phyloP scores from a whole-genome alignment of 2,888 invertebrate genomes.

The Xylota sylvarum region DNA sequence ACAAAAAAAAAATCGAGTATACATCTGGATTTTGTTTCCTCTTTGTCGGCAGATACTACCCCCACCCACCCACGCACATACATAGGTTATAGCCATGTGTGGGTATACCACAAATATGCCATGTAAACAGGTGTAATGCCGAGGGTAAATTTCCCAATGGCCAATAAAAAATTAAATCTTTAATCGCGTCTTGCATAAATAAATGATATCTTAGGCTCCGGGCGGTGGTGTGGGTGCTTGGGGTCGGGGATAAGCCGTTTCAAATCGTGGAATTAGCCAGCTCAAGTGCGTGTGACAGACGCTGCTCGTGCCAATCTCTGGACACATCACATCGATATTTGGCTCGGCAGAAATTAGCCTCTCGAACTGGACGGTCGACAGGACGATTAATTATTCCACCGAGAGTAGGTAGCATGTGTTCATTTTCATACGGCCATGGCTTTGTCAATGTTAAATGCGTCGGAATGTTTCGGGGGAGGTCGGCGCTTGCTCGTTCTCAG shows the following conservation, averaged over 20 bases:
- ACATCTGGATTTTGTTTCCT: constrained; percentile 8
- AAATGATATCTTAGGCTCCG: constrained; percentile 7
- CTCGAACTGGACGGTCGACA: constrained; percentile 2
- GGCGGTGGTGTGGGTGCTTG: background rate
- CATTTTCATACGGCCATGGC: constrained; percentile 24
- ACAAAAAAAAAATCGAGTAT: constrained; percentile 2
- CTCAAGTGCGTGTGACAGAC: constrained; percentile 38
- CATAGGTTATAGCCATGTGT: background rate
- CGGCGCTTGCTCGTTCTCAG: constrained; percentile 19
- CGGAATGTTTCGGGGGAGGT: constrained; percentile 7
- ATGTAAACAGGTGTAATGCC: constrained; percentile 51
- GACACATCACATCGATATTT: background rate
- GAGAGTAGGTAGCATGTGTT: constrained; percentile 40
- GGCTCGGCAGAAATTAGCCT: constrained; percentile 9
- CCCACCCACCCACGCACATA: background rate
- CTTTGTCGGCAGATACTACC: background rate
- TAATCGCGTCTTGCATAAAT: constrained; percentile 48
- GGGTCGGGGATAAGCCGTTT: background rate
- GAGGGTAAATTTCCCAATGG: constrained; percentile 42
- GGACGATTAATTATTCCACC: constrained; percentile 62
- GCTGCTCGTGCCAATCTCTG: constrained; percentile 16
- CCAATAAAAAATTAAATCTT: constrained; percentile 58
- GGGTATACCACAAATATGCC: constrained; percentile 19
- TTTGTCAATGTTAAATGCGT: constrained; percentile 42
- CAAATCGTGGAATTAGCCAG: constrained; percentile 3